These are phyloP conservation scores for Cygnus buccinator DNA, from an alignment of 2,113 vertebrate genomes.

Conservation along the genomic window DNA sequence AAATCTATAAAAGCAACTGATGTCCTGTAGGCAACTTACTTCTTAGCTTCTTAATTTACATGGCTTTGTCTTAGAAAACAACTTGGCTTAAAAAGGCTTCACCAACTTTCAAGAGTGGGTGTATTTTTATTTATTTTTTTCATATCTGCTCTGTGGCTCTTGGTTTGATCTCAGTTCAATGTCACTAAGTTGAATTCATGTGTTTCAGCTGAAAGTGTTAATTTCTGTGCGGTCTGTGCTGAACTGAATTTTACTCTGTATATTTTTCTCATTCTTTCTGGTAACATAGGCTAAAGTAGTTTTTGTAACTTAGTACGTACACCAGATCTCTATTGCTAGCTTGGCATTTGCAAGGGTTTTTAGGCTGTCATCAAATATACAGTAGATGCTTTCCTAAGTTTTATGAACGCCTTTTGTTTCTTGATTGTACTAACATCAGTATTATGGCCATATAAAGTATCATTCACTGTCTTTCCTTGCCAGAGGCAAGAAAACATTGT, in stretches of 20 bases:
- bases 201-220: background rate
- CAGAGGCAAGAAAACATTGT: background rate
- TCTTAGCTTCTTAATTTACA: background rate
- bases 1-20: background rate
- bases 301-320: background rate
- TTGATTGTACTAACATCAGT: background rate
- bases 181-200: background rate
- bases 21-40: background rate
- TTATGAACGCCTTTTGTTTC: background rate
- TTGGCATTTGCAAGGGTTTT: background rate
- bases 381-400: background rate
- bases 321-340: background rate
- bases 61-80: background rate
- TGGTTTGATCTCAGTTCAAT: background rate
- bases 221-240: background rate
- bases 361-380: background rate
- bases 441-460: background rate
- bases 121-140: background rate
- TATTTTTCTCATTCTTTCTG: background rate
- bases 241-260: background rate
- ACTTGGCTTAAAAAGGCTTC: background rate
- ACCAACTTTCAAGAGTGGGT: background rate
- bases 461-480: background rate
- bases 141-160: background rate
- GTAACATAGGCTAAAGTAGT: background rate